Evolutionary conservation across 1,140 invertebrate species (phyloP).

Genomic region (Euwallacea fornicatus): DNA sequence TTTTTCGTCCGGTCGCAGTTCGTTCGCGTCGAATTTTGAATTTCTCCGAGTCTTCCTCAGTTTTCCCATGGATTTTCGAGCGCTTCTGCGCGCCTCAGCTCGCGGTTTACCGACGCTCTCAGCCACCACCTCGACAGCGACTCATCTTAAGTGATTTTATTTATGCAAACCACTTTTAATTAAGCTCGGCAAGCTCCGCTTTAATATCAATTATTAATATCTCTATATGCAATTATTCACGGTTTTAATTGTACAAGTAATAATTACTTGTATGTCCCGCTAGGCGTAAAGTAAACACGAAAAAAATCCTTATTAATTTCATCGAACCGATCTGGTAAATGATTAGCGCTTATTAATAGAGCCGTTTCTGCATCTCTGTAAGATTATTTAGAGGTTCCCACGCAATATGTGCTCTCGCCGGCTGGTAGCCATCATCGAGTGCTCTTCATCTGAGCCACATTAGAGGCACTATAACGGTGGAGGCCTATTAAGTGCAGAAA

Average conservation of each 20-base stretch:
- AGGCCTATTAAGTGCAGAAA: neutral
- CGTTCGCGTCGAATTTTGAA: too few relatives aligned
- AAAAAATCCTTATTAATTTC: slow-evolving; percentile 3
- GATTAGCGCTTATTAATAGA: slow-evolving; percentile 3
- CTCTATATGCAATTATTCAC: neutral
- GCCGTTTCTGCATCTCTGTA: neutral
- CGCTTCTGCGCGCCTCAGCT: too few relatives aligned
- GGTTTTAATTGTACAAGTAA: neutral
- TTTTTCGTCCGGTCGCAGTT: too few relatives aligned
- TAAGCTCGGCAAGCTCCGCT: neutral
- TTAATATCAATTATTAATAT: neutral
- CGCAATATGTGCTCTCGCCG: neutral
- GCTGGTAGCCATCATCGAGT: neutral
- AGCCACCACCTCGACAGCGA: too few relatives aligned
- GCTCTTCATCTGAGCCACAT: neutral
- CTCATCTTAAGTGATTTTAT: too few relatives aligned
- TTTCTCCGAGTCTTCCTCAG: too few relatives aligned
- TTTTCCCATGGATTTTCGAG: too few relatives aligned
- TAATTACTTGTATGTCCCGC: slow-evolving; percentile 3
- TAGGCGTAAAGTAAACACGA: slow-evolving; percentile 1
- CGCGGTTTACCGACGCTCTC: too few relatives aligned
- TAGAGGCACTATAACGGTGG: neutral
- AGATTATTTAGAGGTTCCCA: slow-evolving; percentile 2
- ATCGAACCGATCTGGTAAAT: neutral
- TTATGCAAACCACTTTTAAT: too few relatives aligned